A percentile compares a stretch with the other conserved stretches of the same genome.
phyloP scores from a whole-genome alignment of 2,888 invertebrate genomes.

The Eulithis prunata region DNA sequence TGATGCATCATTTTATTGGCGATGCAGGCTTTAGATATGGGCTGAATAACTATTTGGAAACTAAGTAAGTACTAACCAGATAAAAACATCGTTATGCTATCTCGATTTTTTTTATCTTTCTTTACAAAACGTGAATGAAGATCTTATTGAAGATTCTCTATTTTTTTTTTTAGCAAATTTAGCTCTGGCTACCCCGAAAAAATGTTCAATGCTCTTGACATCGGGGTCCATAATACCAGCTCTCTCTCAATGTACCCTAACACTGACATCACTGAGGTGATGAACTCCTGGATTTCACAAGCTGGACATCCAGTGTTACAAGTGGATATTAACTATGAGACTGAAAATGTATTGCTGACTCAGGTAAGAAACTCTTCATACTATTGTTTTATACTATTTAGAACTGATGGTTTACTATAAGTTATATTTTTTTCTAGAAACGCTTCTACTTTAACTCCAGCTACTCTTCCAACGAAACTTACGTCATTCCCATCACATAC shows the following conservation, averaged over 20 bases:
- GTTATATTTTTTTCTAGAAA: constrained; percentile 57
- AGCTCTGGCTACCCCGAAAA: constrained; percentile 74
- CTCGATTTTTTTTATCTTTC: not conserved
- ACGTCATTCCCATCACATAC: constrained; percentile 76
- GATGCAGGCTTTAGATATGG: constrained; percentile 63
- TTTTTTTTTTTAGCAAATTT: constrained; percentile 60
- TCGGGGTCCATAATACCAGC: constrained; percentile 55
- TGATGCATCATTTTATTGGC: constrained; percentile 77
- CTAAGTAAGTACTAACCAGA: constrained; percentile 68
- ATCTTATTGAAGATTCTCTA: no score
- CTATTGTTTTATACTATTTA: not conserved
- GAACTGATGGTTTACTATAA: no score
- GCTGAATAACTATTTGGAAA: constrained; percentile 64
- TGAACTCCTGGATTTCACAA: constrained; percentile 73
- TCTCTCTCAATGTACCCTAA: constrained; percentile 60
- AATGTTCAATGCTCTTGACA: constrained; percentile 75
- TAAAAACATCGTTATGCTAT: no score
- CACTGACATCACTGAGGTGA: constrained; percentile 56
- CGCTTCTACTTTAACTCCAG: constrained; percentile 67
- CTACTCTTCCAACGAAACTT: constrained; percentile 61
- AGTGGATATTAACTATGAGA: constrained; percentile 65
- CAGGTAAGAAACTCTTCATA: constrained; percentile 56
- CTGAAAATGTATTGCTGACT: constrained; percentile 56
- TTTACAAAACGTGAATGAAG: no score
- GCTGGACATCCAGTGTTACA: constrained; percentile 70